phyloP scores from a whole-genome alignment of 2,113 vertebrate genomes.

The Alectura lathami region DNA sequence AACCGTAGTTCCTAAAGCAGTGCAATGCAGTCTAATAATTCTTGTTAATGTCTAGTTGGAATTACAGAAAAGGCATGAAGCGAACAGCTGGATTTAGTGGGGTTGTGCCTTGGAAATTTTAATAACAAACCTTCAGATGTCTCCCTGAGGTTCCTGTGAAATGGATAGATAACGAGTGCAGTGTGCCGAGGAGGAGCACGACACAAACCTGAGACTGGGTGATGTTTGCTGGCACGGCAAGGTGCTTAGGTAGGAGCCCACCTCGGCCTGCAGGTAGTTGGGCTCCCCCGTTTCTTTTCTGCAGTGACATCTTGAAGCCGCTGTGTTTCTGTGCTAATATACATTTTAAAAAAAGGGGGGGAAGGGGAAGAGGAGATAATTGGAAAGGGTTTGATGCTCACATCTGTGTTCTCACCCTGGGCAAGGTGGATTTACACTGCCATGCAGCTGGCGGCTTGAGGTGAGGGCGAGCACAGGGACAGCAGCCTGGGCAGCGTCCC shows the following conservation, averaged over 20 bases:
- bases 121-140: not conserved
- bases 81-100: not conserved
- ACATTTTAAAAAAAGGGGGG: no score
- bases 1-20: not conserved
- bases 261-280: not conserved
- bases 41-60: not conserved
- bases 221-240: not conserved
- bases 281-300: not conserved
- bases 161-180: not conserved
- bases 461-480: accelerated
- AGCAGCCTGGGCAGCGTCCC: not conserved
- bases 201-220: not conserved
- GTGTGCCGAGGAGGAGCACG: not conserved
- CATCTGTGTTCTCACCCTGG: not conserved
- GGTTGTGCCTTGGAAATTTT: not conserved
- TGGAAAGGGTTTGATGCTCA: not conserved
- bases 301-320: not conserved
- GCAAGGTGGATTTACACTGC: not conserved
- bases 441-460: not conserved
- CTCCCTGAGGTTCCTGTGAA: not conserved
- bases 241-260: not conserved
- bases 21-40: not conserved
- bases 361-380: not conserved
- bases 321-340: not conserved
- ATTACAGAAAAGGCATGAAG: not conserved